Base-by-base conservation (phyloP, 1,140 invertebrate genomes). In the Cydia splendana region DNA sequence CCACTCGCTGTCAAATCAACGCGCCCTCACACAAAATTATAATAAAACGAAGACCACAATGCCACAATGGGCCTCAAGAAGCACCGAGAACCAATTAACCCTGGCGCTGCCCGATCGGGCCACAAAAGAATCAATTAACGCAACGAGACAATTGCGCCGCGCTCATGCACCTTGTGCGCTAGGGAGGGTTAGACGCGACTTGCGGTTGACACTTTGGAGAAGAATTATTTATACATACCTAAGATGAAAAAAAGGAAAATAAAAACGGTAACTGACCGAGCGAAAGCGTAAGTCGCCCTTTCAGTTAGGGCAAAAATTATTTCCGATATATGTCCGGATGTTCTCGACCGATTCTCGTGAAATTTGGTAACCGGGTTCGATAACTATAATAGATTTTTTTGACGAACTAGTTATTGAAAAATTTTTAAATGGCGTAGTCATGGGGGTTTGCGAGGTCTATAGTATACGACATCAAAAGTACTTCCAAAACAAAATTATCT, bases 81-180 rank as follows among this genome's bases (percentile, higher is more conserved):
- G 67, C n/a, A 53, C 51, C 67, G 10, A 62, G 57, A 62, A 62
- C 67, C 30, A 71, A 71, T 71, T 71, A 71, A 71, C 67, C 67
- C 67, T 71, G 67, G 18, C 67, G 15, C 67, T 38, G 77, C 67
- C 79, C 83, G 87, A 89, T 85, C 87, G 84, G 83, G 69, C 82
- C 79, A 90, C 88, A 90, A 88, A 90, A 82, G 87, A 88, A 88
- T 87, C 87, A 88, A 88, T 90, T 90, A 87, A 71, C 79, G 78
- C 81, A 80, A 83, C 82, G 85, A 84, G 84, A 85, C 84, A 87
- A 89, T 85, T 82, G 84, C 83, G 81, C 83, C 83, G 34, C 67
- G 38, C 67, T 45, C 34, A 9, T 71, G 67, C 48, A 75, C 74
- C 74, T 51, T 34, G 45, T 51, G 67, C 20, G 67, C 67, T 71